These are phyloP conservation scores for Nettapus auritus DNA, from an alignment of 2,113 vertebrate genomes.

Conservation along the genomic window DNA sequence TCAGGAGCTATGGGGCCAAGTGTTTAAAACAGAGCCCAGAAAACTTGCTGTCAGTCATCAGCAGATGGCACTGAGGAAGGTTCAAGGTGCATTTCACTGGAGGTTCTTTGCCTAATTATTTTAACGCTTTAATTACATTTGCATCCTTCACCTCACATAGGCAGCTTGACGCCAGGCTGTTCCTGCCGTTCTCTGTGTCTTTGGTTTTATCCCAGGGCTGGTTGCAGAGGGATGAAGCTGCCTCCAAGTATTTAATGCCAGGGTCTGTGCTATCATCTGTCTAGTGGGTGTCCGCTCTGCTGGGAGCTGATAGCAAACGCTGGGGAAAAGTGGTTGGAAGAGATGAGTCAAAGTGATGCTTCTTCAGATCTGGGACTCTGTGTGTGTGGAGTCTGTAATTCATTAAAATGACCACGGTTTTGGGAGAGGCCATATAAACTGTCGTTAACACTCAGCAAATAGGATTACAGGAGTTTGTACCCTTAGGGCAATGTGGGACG, in stretches of 20 bases:
- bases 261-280: not conserved
- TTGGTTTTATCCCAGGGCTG: not conserved
- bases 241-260: not conserved
- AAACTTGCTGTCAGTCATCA: not conserved
- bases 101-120: conserved; percentile 31
- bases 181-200: not conserved
- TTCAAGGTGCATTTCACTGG: not conserved
- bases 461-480: not conserved
- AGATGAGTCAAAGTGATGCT: not conserved
- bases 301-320: not conserved
- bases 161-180: not conserved
- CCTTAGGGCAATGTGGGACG: not conserved
- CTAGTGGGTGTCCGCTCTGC: not conserved
- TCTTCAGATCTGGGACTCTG: not conserved
- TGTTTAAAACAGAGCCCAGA: conserved; percentile 22
- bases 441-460: not conserved
- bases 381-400: not conserved
- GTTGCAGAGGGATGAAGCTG: not conserved
- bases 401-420: not conserved
- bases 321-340: not conserved
- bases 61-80: not conserved
- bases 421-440: rapidly evolving
- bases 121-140: conserved; percentile 34
- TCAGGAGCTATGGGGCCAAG: not conserved
- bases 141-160: not conserved